A percentile compares a stretch with the other conserved stretches of the same genome.
Conservation (phyloP, 2,113 vertebrate genomes). For the Semicossyphus pulcher region DNA sequence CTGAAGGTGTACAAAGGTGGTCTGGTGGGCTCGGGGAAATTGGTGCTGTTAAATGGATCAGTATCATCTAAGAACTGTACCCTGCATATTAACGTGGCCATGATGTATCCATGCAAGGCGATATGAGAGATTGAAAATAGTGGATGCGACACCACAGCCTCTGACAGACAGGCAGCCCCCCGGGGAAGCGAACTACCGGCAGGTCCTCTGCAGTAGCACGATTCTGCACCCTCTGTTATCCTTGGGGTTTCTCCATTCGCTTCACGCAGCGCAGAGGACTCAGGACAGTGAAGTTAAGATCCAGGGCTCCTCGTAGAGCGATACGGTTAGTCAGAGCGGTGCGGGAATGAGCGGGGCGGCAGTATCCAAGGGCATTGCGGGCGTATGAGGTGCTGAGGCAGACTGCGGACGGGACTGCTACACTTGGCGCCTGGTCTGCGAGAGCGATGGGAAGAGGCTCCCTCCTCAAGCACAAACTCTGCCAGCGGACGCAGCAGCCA, state of each 20-base stretch:
- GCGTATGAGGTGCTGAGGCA: conserved; percentile 77
- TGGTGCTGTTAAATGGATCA: conserved; percentile 98
- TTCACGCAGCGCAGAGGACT: conserved; percentile 53
- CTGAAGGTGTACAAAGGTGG: conserved; percentile 95
- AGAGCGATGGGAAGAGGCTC: conserved; percentile 69
- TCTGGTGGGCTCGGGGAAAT: conserved; percentile 95
- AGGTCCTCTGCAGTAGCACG: conserved; percentile 70
- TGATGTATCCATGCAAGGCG: conserved; percentile 89
- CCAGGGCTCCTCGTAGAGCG: conserved; percentile 44
- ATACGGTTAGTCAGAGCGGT: conserved; percentile 29
- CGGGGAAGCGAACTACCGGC: conserved; percentile 45
- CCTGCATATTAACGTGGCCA: conserved; percentile 93
- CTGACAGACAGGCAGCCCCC: conserved; percentile 57
- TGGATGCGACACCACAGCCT: conserved; percentile 61
- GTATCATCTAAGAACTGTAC: conserved; percentile 98
- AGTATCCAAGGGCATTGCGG: conserved; percentile 80
- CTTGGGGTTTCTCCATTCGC: conserved; percentile 68
- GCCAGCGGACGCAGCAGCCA: conserved; percentile 49
- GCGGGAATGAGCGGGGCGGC: conserved; percentile 42
- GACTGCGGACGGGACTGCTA: conserved; percentile 77
- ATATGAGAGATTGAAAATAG: conserved; percentile 56
- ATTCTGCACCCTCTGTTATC: conserved; percentile 75
- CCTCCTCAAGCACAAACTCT: conserved; percentile 69
- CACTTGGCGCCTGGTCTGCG: conserved; percentile 76
- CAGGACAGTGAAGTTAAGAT: conserved; percentile 43